phyloP scores from a whole-genome alignment of 2,888 invertebrate genomes.

The Octodonta nipae region DNA sequence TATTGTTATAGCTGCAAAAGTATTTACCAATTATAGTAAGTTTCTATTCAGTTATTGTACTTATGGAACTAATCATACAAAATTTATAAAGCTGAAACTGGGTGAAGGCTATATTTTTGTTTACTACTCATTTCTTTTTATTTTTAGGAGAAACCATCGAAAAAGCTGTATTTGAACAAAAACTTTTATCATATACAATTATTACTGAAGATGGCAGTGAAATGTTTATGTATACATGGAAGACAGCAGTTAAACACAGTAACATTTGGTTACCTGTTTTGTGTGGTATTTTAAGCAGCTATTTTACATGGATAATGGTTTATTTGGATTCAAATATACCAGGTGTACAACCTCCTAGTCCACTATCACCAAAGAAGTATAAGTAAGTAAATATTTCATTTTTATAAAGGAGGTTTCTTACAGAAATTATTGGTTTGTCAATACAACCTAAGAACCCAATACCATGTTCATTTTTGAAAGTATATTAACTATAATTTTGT shows the following conservation, averaged over 20 bases:
- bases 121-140: constrained; percentile 6
- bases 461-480: no score
- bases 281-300: constrained; percentile 40
- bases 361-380: constrained; percentile 41
- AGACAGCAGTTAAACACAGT: constrained; percentile 27
- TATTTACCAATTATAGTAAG: constrained; percentile 28
- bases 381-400: constrained; percentile 27
- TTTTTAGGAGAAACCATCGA: constrained; percentile 16
- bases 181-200: constrained; percentile 25
- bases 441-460: no score
- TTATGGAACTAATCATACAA: constrained; percentile 5
- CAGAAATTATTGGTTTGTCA: no score
- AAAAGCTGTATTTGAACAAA: constrained; percentile 23
- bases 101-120: background rate
- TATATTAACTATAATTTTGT: no score
- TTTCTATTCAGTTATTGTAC: no score
- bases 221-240: constrained; percentile 29
- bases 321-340: constrained; percentile 49
- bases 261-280: constrained; percentile 29
- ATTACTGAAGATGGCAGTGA: constrained; percentile 28
- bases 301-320: constrained; percentile 45
- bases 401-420: constrained; percentile 1
- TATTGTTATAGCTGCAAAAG: constrained; percentile 24
- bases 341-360: constrained; percentile 45
- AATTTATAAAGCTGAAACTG: background rate